Evolutionary conservation across 2,113 vertebrate genomes (phyloP).

Genomic region (Anhinga anhinga): DNA sequence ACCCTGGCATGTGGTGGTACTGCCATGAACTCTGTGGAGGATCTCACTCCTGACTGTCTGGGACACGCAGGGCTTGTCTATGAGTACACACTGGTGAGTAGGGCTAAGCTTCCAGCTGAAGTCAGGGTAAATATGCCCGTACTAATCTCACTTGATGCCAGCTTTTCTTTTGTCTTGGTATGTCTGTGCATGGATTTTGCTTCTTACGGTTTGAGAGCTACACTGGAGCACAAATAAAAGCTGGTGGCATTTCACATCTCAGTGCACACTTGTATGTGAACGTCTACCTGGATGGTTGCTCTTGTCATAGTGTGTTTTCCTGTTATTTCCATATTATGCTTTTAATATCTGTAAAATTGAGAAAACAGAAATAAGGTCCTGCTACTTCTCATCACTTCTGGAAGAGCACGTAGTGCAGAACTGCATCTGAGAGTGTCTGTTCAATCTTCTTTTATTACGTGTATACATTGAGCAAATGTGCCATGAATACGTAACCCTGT

Average conservation of each 20-base stretch:
- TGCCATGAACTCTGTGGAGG: constrained; percentile 94
- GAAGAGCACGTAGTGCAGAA: neutral
- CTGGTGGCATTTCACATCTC: neutral
- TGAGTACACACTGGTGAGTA: constrained; percentile 91
- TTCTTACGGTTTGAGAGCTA: neutral
- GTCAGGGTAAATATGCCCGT: accelerated
- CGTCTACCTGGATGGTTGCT: neutral
- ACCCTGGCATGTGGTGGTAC: constrained; percentile 91
- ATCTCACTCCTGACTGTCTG: constrained; percentile 88
- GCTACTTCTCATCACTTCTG: neutral
- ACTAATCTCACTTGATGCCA: too few species aligned
- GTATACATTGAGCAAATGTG: accelerated
- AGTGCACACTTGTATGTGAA: neutral
- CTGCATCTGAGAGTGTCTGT: neutral
- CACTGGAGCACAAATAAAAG: neutral
- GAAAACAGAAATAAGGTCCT: neutral
- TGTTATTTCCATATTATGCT: neutral
- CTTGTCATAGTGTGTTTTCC: neutral
- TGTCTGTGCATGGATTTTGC: neutral
- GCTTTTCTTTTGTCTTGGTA: neutral
- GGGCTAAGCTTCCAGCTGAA: neutral
- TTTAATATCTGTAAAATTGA: neutral
- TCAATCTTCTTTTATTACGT: accelerated
- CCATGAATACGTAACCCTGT: accelerated
- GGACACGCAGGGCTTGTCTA: constrained; percentile 91